Base-by-base conservation (phyloP, 2,797 vertebrate species). In the Syndactyla subalaris region DNA sequence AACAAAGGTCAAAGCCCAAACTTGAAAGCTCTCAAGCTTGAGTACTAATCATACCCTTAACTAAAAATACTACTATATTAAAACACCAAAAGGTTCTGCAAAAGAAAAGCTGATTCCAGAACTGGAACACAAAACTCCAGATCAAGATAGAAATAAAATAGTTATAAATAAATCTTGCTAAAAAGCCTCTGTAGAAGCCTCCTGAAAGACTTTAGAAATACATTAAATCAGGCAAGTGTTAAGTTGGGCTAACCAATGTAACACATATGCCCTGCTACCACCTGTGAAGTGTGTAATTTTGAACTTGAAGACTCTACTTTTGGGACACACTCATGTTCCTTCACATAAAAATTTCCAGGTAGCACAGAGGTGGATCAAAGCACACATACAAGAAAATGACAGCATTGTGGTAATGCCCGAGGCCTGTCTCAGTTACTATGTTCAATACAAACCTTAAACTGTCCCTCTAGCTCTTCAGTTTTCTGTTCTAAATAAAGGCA, bases 401-500 rank as follows among this genome's bases (percentile, higher is more conserved):
- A 82, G 22, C 20, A 36, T 1, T 63, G 13, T 19, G 67, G 55
- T 63, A 82, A 38, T 34, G 16, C 24, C n/a, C 4, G 27, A 88
- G 51, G 10, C 17, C 46, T 73, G 0, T 39, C 39, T n/a, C 49
- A 85, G 55, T 38, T 14, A 41, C 41, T 20, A 14, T 48, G 41
- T 57, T 93, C 21, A 75, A 75, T 93, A 98, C 98, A 95, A 96
- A 99, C 99, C 99, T 99, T 99, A 85, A 97, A 92, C 46, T 98
- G 98, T 20, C 98, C 98, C 97, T 99, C 98, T 51, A 99, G 97
- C 52, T 98, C 98, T 97, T 99, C 99, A 2, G 92, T 94, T 81
- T 97, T 98, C 94, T 99, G 99, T 48, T 99, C 99, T 89, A 99
- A 98, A 89, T 97, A 97, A 96, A 99, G 96, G 19, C 97, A 92